Base-by-base conservation (phyloP, 30 jellyfish, hydroid and myxozoan genomes). In the Aurelia coerulea region DNA sequence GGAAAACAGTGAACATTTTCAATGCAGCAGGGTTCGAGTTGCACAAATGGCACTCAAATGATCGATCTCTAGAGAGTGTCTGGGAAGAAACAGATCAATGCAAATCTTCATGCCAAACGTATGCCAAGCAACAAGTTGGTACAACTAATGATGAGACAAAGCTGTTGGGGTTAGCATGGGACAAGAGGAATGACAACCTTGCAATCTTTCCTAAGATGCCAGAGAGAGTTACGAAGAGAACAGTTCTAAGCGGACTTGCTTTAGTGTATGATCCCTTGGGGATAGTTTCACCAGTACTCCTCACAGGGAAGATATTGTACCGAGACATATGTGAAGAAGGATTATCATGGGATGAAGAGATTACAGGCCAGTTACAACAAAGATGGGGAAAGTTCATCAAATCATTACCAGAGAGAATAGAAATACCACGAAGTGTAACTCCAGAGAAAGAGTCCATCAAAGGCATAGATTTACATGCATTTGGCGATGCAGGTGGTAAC, bases 21-120 rank as follows among this genome's bases (percentile, higher is more conserved):
- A 73, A 39, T 13, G 92, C 51, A 1, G 88, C 88, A 39, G 69
- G 88, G 1, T 68, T 83, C 89, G 68, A 69, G 39, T 53, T 83
- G 63, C 88, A 83, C 92, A 83, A 83, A 82, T 83, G 88, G 92
- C 92, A 83, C 62, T 71, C 92, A 6, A 71, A 68, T 33, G 79
- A 12, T 9, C 89, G 5, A 29, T 10, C 15, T 10, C 81, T 83
- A 23, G 92, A 83, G 80, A 1, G 41, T 32, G 13, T 51, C 17
- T 70, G 46, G 35, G 29, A 76, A 17, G 31, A 50, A 8, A 23
- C 8, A 2, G 74, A 34, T 12, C 3, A 31, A 11, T 11, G 46
- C 37, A 35, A 50, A 4, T 12, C 72, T 1, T 68, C 66, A 78
- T 3, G 51, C 79, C 65, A 51, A 37, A 65, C 85, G 11, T 70